Conservation (phyloP, 2,113 vertebrate species). For the Aegypius monachus region DNA sequence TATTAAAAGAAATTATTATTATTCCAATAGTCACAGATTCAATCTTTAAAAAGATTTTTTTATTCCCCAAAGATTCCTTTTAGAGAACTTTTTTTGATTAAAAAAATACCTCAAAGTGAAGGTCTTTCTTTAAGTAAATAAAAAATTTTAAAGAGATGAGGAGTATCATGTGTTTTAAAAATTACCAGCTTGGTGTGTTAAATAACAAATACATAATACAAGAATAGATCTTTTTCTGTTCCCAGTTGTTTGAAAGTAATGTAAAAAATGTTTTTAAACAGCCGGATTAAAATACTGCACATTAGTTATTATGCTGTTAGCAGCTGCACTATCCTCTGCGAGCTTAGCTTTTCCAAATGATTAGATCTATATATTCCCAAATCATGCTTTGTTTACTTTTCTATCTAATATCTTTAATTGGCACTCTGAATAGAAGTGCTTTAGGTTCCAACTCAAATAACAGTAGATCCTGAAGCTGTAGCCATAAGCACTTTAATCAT, state of each 20-base stretch:
- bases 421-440: not conserved
- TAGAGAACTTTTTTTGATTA: not conserved
- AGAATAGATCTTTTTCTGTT: not conserved
- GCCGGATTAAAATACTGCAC: not conserved
- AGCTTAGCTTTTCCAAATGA: not conserved
- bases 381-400: constrained; percentile 7
- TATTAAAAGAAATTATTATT: not conserved
- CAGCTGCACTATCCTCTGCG: not conserved
- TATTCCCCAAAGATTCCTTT: not conserved
- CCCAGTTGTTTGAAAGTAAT: not conserved
- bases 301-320: not conserved
- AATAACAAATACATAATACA: not conserved
- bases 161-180: not conserved
- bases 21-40: not conserved
- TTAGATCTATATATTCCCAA: not conserved
- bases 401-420: not conserved
- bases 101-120: not conserved
- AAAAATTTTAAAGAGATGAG: not conserved
- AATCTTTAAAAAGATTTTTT: not conserved
- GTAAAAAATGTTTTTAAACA: constrained; percentile 19
- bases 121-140: not conserved
- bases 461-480: not conserved
- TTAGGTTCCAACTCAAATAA: constrained; percentile 38
- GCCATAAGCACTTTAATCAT: not conserved
- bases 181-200: not conserved